Base-by-base conservation (phyloP, 2,113 vertebrate species). In the Ranitomeya variabilis region DNA sequence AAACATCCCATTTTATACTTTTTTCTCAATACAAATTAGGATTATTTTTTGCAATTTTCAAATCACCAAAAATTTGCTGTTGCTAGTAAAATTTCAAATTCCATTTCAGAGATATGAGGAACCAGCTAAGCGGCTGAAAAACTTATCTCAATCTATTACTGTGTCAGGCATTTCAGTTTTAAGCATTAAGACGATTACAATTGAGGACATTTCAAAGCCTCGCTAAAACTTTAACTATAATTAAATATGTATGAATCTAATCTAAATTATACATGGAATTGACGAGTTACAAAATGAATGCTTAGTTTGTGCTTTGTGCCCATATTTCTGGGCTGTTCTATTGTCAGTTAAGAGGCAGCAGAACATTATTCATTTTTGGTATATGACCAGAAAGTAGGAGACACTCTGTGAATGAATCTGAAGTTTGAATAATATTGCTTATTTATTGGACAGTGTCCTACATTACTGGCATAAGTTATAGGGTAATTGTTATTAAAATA, bases 201-300 rank as follows among this genome's bases (percentile, higher is more conserved):
- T 18, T 88, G 45, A 88, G 80, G 80, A 84, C 87, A 88, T 88
- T 88, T 88, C 80, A 77, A 88, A 88, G 80, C 87, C 80, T 88
- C 45, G n/a, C 59, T 83, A 62, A 88, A 88, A 88, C 57, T 88
- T 84, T 88, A 74, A 88, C 57, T 77, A 57, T 54, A 83, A 88
- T 88, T 88, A 88, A 88, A 88, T 88, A 88, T 88, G 87, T 77
- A 88, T 88, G 80, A 76, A 83, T 88, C 59, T 77, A 84, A 84
- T 88, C 55, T 88, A 88, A 88, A 88, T 88, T 88, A 88, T 88
- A 88, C 80, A 88, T 88, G 80, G 80, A 88, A 83, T 78, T 88
- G 80, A 88, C 51, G 87, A 88, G 87, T 88, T 88, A 88, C 87
- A 83, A 88, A 88, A 88, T 88, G 87, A 88, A 88, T 88, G 69